Evolutionary conservation across 2,888 invertebrate genomes (phyloP).

Genomic region (Spialia ferax): DNA sequence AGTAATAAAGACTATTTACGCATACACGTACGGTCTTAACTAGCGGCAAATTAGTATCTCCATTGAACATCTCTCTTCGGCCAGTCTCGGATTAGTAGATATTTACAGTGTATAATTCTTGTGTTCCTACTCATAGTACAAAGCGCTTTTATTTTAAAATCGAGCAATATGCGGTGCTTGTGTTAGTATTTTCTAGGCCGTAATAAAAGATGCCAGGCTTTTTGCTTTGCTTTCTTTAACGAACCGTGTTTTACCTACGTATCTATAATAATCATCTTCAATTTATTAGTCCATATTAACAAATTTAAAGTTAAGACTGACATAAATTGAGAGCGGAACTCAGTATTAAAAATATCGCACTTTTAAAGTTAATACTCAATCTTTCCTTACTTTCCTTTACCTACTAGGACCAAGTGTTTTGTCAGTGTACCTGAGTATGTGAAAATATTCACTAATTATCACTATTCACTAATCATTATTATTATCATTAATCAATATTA

Average conservation of each 20-base stretch:
- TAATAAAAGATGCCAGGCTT: conserved; percentile 28
- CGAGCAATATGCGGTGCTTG: not conserved
- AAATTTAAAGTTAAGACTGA: too few relatives aligned
- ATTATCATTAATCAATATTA: too few relatives aligned
- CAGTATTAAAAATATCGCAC: too few relatives aligned
- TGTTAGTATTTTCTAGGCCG: not conserved
- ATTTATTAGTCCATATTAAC: too few relatives aligned
- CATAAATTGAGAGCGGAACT: too few relatives aligned
- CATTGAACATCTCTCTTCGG: conserved; percentile 21
- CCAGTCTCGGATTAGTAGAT: conserved; percentile 7
- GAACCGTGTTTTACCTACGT: not conserved
- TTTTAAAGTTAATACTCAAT: too few relatives aligned
- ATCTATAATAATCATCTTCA: too few relatives aligned
- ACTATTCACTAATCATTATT: too few relatives aligned
- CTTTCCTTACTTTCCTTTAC: too few relatives aligned
- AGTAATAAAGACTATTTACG: not conserved
- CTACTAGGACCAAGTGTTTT: too few relatives aligned
- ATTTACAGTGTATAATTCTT: not conserved
- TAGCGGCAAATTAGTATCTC: conserved; percentile 19
- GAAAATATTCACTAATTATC: too few relatives aligned
- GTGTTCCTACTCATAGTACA: not conserved
- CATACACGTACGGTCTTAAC: not conserved
- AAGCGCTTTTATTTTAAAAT: conserved; percentile 16
- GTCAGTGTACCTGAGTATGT: too few relatives aligned
- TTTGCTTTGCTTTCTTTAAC: not conserved